Percentiles rank a stretch among this genome's conserved stretches.
Evolutionary conservation across 2,113 vertebrate species (phyloP).

Genomic region (Sylvilagus bachmani): DNA sequence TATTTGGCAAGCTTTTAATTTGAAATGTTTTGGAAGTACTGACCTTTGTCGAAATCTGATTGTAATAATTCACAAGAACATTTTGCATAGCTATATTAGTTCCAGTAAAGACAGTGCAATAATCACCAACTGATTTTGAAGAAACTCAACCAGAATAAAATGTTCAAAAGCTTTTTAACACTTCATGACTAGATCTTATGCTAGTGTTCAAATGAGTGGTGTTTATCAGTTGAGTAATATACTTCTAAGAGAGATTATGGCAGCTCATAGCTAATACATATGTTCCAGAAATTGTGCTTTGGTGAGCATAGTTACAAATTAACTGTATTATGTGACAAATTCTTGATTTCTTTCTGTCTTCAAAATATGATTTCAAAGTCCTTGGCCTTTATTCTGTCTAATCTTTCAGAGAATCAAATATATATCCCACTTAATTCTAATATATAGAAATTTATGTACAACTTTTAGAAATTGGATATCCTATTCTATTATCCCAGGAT

Average conservation of each 20-base stretch:
- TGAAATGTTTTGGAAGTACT: constrained; percentile 16
- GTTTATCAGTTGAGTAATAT: constrained; percentile 40
- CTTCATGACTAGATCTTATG: neutral
- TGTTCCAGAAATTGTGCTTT: constrained; percentile 43
- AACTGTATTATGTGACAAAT: constrained; percentile 57
- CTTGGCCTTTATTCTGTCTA: constrained; percentile 51
- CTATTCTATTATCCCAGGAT: constrained; percentile 11
- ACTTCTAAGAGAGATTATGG: constrained; percentile 54
- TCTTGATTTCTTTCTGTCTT: constrained; percentile 66
- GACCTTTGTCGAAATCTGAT: neutral
- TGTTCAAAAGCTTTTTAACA: constrained; percentile 49
- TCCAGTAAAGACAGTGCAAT: neutral
- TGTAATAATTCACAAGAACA: neutral
- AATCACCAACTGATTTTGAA: constrained; percentile 38
- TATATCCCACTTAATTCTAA: constrained; percentile 54
- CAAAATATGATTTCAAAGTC: constrained; percentile 41
- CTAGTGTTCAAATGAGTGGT: constrained; percentile 47
- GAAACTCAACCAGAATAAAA: constrained; percentile 51
- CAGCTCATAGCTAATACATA: constrained; percentile 54
- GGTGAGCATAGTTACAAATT: constrained; percentile 48
- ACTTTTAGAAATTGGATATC: constrained; percentile 43
- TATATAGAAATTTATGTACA: constrained; percentile 37
- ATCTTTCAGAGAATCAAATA: constrained; percentile 69
- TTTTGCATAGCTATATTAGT: constrained; percentile 7
- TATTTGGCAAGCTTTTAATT: neutral